Evolutionary conservation across 2,113 vertebrate species (phyloP).

Genomic region (Shinisaurus crocodilurus): DNA sequence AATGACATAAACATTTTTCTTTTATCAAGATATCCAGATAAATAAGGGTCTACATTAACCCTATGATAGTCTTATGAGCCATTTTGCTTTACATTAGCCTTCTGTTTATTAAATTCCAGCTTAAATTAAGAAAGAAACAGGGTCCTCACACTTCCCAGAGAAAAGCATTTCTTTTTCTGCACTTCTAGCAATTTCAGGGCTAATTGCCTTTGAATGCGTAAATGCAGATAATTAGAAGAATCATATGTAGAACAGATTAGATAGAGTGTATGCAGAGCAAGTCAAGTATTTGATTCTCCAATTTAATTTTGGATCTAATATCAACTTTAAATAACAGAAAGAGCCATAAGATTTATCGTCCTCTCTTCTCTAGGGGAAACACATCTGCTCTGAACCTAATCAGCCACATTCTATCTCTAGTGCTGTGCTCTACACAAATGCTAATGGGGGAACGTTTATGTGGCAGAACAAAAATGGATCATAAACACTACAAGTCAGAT

Average conservation of each 20-base stretch:
- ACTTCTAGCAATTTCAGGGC: constrained; percentile 65
- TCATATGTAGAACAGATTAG: constrained; percentile 46
- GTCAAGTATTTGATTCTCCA: constrained; percentile 50
- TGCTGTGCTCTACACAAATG: constrained; percentile 34
- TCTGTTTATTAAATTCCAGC: constrained; percentile 58
- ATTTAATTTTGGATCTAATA: constrained; percentile 59
- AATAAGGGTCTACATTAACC: background rate
- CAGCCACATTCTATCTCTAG: constrained; percentile 54
- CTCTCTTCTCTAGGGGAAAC: constrained; percentile 48
- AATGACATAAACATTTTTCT: constrained; percentile 2
- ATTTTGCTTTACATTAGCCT: constrained; percentile 13
- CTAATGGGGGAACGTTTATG: constrained; percentile 61
- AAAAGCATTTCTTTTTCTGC: constrained; percentile 67
- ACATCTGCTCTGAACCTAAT: constrained; percentile 55
- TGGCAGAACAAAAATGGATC: constrained; percentile 59
- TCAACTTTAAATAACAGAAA: constrained; percentile 66
- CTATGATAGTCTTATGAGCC: constrained; percentile 6
- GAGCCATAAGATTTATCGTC: constrained; percentile 54
- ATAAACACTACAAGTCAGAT: constrained; percentile 52
- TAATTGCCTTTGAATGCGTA: constrained; percentile 74
- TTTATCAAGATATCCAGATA: background rate
- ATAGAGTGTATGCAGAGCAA: constrained; percentile 53
- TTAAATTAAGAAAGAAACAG: constrained; percentile 60
- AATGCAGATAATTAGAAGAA: constrained; percentile 72
- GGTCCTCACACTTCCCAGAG: constrained; percentile 42